These are phyloP conservation scores for Hemicordylus capensis DNA, from an alignment of 2,113 vertebrate species.

Conservation along the genomic window DNA sequence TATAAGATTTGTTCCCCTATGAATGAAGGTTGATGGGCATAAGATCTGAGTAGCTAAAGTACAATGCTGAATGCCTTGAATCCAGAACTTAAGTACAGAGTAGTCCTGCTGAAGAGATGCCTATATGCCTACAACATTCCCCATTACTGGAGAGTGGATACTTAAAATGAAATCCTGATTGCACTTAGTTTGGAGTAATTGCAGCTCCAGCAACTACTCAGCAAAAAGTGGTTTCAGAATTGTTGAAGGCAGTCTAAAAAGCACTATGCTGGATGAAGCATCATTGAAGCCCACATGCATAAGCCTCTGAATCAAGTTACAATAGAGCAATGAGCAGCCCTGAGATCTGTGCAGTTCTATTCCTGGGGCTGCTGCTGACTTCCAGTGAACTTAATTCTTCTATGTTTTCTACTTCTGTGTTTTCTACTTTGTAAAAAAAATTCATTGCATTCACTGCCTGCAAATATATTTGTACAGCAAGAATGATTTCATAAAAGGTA, in stretches of 20 bases:
- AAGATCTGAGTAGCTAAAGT: neutral
- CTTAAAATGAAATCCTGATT: neutral
- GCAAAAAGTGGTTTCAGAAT: neutral
- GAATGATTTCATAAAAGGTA: neutral
- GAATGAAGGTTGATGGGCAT: neutral
- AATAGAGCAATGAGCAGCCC: neutral
- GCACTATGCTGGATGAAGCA: neutral
- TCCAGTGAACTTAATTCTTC: neutral
- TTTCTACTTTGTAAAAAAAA: neutral
- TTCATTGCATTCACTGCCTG: neutral
- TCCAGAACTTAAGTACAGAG: neutral
- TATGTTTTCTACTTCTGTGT: neutral
- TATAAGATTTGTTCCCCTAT: no score
- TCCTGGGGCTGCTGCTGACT: neutral
- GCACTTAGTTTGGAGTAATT: slow-evolving; percentile 2
- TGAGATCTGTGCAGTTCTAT: neutral
- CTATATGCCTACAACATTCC: neutral
- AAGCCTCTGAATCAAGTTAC: neutral
- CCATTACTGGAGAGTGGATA: neutral
- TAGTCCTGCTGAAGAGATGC: neutral
- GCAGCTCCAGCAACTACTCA: neutral
- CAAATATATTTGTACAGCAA: neutral
- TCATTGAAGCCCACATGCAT: neutral
- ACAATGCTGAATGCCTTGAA: neutral
- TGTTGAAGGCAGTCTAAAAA: neutral